These are phyloP conservation scores for Pharmacophagus antenor DNA, from an alignment of 2,888 invertebrate species.

Conservation along the genomic window DNA sequence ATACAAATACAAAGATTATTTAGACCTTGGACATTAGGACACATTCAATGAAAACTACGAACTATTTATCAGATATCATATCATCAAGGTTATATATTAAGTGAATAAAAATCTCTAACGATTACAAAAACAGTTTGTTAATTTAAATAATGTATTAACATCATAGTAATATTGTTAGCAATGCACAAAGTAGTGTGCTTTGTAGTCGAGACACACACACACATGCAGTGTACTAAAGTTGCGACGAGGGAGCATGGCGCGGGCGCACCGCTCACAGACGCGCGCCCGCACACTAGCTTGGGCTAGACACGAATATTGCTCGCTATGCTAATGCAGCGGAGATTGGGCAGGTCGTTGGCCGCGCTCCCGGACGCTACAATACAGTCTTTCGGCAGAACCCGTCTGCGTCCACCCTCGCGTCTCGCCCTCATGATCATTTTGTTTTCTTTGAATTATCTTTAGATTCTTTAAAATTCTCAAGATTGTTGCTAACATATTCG, in stretches of 20 bases:
- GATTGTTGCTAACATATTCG: background rate
- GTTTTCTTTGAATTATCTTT: slow-evolving; percentile 27
- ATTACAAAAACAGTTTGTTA: slow-evolving; percentile 5
- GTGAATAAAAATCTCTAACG: slow-evolving; percentile 10
- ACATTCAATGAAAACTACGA: slow-evolving; percentile 17
- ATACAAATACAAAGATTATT: slow-evolving; percentile 10
- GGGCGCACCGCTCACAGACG: slow-evolving; percentile 37
- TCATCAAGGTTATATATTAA: slow-evolving; percentile 16
- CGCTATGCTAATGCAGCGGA: slow-evolving; percentile 81
- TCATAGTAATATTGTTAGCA: slow-evolving; percentile 10
- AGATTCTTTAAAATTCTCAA: slow-evolving; percentile 23
- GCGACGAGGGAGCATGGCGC: slow-evolving; percentile 43
- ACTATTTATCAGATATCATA: slow-evolving; percentile 19
- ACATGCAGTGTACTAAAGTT: slow-evolving; percentile 30
- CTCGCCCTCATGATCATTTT: slow-evolving; percentile 48
- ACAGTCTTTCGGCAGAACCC: slow-evolving; percentile 76
- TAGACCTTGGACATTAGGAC: slow-evolving; percentile 22
- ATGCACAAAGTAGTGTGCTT: slow-evolving; percentile 28
- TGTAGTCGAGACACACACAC: slow-evolving; percentile 35
- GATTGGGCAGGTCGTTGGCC: slow-evolving; percentile 82
- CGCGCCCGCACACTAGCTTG: slow-evolving; percentile 44
- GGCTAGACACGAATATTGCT: slow-evolving; percentile 76
- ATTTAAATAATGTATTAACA: background rate
- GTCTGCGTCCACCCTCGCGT: slow-evolving; percentile 64
- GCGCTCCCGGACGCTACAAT: slow-evolving; percentile 73